Evolutionary conservation across 2,113 vertebrate species (phyloP), one percentile per base, ranked within the genome.

Genomic region (Brachypteracias leptosomus): DNA sequence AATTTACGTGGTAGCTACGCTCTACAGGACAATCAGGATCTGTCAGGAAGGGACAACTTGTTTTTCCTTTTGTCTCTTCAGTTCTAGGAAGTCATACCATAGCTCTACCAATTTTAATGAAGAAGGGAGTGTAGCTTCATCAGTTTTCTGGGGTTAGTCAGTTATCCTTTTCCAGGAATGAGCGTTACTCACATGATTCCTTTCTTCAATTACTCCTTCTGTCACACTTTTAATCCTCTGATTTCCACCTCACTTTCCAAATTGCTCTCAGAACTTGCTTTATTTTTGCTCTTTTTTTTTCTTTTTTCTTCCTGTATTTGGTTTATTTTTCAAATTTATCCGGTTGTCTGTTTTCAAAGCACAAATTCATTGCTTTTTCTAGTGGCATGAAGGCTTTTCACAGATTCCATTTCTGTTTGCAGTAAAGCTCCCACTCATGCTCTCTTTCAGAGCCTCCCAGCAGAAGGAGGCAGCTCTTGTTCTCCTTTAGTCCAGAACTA

Each of bases 1-100:
- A 94, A 97, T 97, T 97, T 96, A 97, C 29, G 6, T 24, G 58
- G 66, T 31, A 95, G 31, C 67, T 94, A 77, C 91, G 40, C 68
- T 90, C 67, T 83, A 65, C 62, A 92, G 85, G 63, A 83, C 78
- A 62, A 82, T 77, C n/a, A 55, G 85, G 93, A 95, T 91, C 96
- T 97, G 87, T 97, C 94, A 95, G 44, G 94, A 73, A 94, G 86
- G 71, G 46, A 95, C 70, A 94, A 65, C 44, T 62, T 97, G 87
- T 97, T 96, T 90, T 95, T 95, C 62, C 74, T 85, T 79, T 93
- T 95, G 86, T 86, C 78, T 96, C 87, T 90, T 88, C 97, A 87
- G 42, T 95, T 86, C 61, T 93, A 67, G 40, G 95, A 97, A 96
- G 38, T 16, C 79, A 66, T 61, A 65, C 66, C 33, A 13, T 14